Conservation (phyloP, 2,797 vertebrate genomes). For the Leptodactylus fallax region DNA sequence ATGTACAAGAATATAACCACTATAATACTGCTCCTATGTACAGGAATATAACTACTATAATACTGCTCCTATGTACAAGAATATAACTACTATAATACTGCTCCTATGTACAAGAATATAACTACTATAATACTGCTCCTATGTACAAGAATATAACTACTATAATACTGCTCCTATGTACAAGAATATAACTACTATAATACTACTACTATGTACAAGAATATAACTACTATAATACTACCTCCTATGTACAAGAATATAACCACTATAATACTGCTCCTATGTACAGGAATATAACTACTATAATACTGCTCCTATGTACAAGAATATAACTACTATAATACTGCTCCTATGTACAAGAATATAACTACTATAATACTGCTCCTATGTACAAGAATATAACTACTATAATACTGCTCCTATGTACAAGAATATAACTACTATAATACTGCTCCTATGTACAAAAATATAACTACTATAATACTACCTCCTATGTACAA, state of each 20-base stretch:
- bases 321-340: conserved; percentile 3
- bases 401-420: background rate
- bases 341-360: background rate
- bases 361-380: conserved; percentile 7
- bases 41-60: conserved; percentile 11
- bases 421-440: conserved; percentile 3
- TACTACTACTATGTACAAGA: background rate
- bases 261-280: too few species aligned
- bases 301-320: background rate
- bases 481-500: background rate
- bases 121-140: conserved; percentile 7
- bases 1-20: background rate
- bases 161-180: conserved; percentile 4
- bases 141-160: conserved; percentile 6
- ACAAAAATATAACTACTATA: conserved; percentile 4
- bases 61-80: conserved; percentile 1
- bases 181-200: background rate
- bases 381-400: conserved; percentile 2
- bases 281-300: too few species aligned
- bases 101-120: conserved; percentile 3
- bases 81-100: conserved; percentile 7
- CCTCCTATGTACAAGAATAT: too few species aligned
- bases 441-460: conserved; percentile 1
- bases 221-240: background rate
- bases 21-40: too few species aligned